Base-by-base conservation (phyloP, 2,113 vertebrate genomes). In the Pachypanchax playfairii region DNA sequence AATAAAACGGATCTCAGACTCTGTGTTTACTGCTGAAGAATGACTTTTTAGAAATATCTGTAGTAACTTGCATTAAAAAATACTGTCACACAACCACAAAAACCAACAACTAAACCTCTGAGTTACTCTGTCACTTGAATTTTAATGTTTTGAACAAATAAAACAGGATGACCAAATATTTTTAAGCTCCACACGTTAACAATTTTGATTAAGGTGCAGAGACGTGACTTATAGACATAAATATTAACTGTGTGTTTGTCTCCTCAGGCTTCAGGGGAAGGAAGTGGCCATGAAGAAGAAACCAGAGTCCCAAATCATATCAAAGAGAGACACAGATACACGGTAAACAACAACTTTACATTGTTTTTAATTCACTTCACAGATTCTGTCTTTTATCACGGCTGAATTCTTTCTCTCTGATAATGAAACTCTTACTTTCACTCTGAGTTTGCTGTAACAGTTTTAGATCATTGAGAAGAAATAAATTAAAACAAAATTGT, bases 181-280 rank as follows among this genome's bases (percentile, higher is more conserved):
- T n/a, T n/a, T n/a, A n/a, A n/a, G n/a, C n/a, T n/a, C n/a, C n/a
- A n/a, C n/a, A n/a, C n/a, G n/a, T n/a, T n/a, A n/a, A n/a, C n/a
- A n/a, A n/a, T n/a, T n/a, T n/a, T n/a, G n/a, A n/a, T n/a, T n/a
- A n/a, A n/a, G n/a, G n/a, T n/a, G n/a, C n/a, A n/a, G n/a, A n/a
- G n/a, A n/a, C n/a, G n/a, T n/a, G n/a, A n/a, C n/a, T n/a, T n/a
- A n/a, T n/a, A n/a, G n/a, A n/a, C n/a, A n/a, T n/a, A n/a, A n/a
- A n/a, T n/a, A n/a, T n/a, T n/a, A n/a, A 64, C 25, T 39, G 41
- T 50, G 0, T 60, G 12, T 36, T 70, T 64, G 28, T 72, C 13
- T 77, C 62, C 38, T 42, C 77, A 90, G 89, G 80, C 80, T 25
- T 90, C 89, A 60, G 89, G 89, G 8, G 86, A 89, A 25, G 89